A percentile compares a stretch with the other conserved stretches of the same genome.
These are phyloP conservation scores for Gobiocypris rarus DNA, from an alignment of 2,113 vertebrate species.

Conservation along the genomic window DNA sequence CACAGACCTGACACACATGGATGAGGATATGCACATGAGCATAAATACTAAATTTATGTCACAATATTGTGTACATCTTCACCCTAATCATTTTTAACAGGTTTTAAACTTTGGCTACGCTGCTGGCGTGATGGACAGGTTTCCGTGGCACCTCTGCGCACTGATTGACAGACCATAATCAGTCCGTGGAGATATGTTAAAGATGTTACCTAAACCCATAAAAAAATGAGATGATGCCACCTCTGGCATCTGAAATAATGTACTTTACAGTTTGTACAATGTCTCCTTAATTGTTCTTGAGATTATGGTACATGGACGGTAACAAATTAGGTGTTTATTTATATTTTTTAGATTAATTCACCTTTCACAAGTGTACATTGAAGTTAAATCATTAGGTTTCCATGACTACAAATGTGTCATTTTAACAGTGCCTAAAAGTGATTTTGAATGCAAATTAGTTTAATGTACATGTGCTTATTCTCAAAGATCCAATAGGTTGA, in stretches of 20 bases:
- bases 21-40: constrained; percentile 2
- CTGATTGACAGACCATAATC: constrained; percentile 19
- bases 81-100: constrained; percentile 14
- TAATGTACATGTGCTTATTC: too few relatives aligned
- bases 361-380: neutral
- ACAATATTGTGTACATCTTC: constrained; percentile 15
- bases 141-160: neutral
- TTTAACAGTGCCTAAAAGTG: neutral
- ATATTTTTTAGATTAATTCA: neutral
- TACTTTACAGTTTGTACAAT: neutral
- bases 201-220: neutral
- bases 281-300: neutral
- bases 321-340: neutral
- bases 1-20: constrained; percentile 27
- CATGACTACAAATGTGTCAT: neutral
- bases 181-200: constrained; percentile 10
- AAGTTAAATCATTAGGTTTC: neutral
- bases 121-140: constrained; percentile 11
- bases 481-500: too few relatives aligned
- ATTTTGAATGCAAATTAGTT: too few relatives aligned
- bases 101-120: constrained; percentile 10
- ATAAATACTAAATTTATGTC: constrained; percentile 38
- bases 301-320: neutral
- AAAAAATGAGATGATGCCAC: constrained; percentile 13
- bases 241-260: constrained; percentile 2